Conservation (phyloP, 2,113 vertebrate species). For the Triplophysa rosa region DNA sequence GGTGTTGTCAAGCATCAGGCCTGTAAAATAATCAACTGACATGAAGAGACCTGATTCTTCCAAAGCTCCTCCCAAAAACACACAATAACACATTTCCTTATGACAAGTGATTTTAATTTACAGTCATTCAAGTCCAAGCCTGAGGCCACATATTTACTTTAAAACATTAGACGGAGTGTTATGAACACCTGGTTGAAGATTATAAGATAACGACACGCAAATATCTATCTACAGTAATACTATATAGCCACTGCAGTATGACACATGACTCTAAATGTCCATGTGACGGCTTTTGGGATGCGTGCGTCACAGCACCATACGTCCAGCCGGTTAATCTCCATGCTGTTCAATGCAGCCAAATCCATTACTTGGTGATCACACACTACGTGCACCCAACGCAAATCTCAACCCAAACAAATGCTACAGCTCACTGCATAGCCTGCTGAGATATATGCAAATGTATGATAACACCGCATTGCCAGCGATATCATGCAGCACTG, state of each 20-base stretch:
- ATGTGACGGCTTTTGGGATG: neutral
- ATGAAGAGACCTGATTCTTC: neutral
- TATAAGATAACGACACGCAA: too few relatives aligned
- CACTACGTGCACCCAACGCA: neutral
- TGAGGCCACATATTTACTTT: too few relatives aligned
- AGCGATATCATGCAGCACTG: too few relatives aligned
- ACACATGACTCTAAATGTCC: neutral
- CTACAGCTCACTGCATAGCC: neutral
- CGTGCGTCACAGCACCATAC: slow-evolving; percentile 16
- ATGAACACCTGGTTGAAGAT: too few relatives aligned
- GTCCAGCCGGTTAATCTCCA: slow-evolving; percentile 13
- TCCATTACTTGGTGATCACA: slow-evolving; percentile 2
- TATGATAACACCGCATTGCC: too few relatives aligned
- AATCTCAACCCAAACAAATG: slow-evolving; percentile 16
- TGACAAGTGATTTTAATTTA: too few relatives aligned
- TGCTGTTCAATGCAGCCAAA: neutral
- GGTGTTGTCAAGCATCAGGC: too few relatives aligned
- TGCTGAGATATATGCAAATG: neutral
- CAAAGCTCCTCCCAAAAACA: neutral
- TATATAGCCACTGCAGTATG: neutral
- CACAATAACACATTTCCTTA: neutral
- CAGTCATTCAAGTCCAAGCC: too few relatives aligned
- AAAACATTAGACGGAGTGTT: too few relatives aligned
- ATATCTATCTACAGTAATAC: too few relatives aligned
- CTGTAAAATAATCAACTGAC: neutral